Percentiles rank a stretch among this genome's conserved stretches.
phyloP scores from a whole-genome alignment of 2,888 invertebrate species.

The Drosophila sordidula region DNA sequence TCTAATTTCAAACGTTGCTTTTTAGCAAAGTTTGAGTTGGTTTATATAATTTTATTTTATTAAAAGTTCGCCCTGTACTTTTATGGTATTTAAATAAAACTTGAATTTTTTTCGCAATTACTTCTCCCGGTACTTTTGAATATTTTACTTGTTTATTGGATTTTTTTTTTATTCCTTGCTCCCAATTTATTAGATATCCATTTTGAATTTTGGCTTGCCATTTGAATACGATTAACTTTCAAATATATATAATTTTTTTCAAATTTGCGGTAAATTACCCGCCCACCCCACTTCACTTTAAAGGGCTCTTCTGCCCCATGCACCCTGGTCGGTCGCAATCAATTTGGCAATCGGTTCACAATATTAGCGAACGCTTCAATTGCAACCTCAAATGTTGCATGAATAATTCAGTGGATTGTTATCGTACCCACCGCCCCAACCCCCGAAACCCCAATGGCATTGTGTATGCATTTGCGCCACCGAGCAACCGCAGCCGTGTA shows the following conservation, averaged over 20 bases:
- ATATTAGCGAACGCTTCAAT: slow-evolving; percentile 33
- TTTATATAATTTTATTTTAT: no score
- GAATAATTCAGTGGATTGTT: slow-evolving; percentile 49
- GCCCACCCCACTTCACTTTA: neutral
- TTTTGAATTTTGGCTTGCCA: neutral
- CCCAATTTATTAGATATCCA: neutral
- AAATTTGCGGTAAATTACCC: no score
- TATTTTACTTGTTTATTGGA: neutral
- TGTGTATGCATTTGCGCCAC: slow-evolving; percentile 55
- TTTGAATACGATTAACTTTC: neutral
- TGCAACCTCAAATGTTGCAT: slow-evolving; percentile 53
- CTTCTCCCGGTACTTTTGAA: no score
- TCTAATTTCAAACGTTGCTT: no score
- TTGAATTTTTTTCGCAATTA: no score
- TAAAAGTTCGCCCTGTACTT: no score
- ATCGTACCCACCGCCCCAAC: neutral
- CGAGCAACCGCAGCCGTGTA: slow-evolving; percentile 31
- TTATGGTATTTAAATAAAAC: no score
- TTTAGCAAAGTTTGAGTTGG: no score
- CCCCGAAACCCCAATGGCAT: slow-evolving; percentile 8
- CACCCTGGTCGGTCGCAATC: slow-evolving; percentile 17
- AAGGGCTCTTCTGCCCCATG: neutral
- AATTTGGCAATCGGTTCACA: slow-evolving; percentile 31
- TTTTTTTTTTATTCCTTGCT: neutral
- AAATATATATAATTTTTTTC: neutral